These are phyloP conservation scores for Vimba vimba DNA, from an alignment of 2,113 vertebrate genomes.

Conservation along the genomic window DNA sequence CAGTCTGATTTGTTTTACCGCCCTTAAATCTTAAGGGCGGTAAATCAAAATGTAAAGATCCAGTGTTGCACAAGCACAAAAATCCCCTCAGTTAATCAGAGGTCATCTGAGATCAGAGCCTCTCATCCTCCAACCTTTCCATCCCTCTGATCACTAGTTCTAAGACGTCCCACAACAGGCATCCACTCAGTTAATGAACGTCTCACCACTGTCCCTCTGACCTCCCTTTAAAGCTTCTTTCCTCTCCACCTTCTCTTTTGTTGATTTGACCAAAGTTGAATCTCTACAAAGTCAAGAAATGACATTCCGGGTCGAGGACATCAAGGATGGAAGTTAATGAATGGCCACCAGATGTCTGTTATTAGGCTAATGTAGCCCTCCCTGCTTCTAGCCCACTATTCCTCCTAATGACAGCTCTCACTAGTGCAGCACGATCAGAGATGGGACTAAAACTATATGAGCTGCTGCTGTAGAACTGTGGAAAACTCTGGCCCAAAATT, in stretches of 20 bases:
- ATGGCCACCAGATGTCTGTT: constrained; percentile 82
- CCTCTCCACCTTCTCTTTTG: constrained; percentile 54
- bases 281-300: constrained; percentile 76
- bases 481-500: constrained; percentile 52
- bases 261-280: constrained; percentile 70
- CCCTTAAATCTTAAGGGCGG: background rate
- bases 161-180: constrained; percentile 50
- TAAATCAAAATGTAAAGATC: background rate
- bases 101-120: background rate
- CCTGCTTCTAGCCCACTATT: constrained; percentile 54
- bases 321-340: constrained; percentile 81
- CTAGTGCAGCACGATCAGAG: background rate
- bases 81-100: constrained; percentile 20
- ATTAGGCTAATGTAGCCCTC: constrained; percentile 81
- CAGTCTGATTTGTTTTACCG: too few relatives aligned
- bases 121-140: constrained; percentile 19
- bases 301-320: constrained; percentile 77
- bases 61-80: constrained; percentile 1
- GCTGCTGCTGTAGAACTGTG: constrained; percentile 18
- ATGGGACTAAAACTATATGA: background rate
- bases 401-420: constrained; percentile 48
- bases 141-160: constrained; percentile 33
- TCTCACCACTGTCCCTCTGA: background rate
- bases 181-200: constrained; percentile 60
- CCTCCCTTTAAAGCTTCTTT: constrained; percentile 11